These are phyloP conservation scores for Probaryconus sp. DNA, from an alignment of 1,140 invertebrate genomes.

Conservation along the genomic window DNA sequence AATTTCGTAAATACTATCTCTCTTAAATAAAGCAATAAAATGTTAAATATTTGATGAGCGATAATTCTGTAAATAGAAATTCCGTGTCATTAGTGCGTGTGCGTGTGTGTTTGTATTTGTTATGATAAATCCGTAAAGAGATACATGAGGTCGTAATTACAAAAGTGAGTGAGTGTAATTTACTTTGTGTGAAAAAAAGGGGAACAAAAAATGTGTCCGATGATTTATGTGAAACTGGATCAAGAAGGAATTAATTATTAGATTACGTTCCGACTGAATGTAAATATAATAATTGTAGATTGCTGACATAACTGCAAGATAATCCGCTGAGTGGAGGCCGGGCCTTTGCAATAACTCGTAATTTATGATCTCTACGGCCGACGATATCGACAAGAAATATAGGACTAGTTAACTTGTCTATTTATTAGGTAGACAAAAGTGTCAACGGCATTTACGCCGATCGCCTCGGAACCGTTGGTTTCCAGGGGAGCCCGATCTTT, in stretches of 20 bases:
- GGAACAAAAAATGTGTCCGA: constrained; percentile 20
- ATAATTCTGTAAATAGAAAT: no score
- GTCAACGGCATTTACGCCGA: constrained; percentile 52
- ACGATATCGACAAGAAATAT: constrained; percentile 70
- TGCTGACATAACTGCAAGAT: constrained; percentile 76
- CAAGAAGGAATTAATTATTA: constrained; percentile 59
- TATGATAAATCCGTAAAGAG: constrained; percentile 1
- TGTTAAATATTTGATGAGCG: constrained; percentile 13
- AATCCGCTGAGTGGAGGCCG: constrained; percentile 74
- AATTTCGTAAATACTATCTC: no score
- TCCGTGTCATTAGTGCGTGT: no score
- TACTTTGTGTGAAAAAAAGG: no score
- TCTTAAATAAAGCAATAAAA: background rate
- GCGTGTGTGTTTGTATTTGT: no score
- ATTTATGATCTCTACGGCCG: constrained; percentile 72
- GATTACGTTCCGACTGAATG: constrained; percentile 61
- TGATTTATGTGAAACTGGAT: constrained; percentile 59
- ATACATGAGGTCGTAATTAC: constrained; percentile 4
- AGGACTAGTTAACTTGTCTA: constrained; percentile 61
- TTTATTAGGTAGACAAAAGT: constrained; percentile 62
- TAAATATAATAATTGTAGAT: constrained; percentile 75
- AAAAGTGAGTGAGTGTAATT: constrained; percentile 16
- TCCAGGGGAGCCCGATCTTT: no score
- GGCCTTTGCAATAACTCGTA: constrained; percentile 75
- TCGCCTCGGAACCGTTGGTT: constrained; percentile 22